A percentile compares a stretch with the other conserved stretches of the same genome.
Conservation (phyloP, 2,888 invertebrate genomes). For the Trichacis sp. region DNA sequence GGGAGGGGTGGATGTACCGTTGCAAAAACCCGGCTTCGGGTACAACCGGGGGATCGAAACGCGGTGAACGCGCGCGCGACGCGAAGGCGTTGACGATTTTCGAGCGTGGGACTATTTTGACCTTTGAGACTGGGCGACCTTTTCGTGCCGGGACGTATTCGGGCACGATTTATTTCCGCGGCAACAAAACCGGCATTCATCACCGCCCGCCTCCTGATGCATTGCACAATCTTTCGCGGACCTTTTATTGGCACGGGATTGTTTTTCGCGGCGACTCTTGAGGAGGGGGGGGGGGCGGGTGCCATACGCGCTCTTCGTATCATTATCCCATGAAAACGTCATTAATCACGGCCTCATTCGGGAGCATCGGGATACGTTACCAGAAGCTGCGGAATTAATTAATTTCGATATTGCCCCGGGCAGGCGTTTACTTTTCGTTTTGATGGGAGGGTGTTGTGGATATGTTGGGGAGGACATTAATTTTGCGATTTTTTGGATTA, state of each 20-base stretch:
- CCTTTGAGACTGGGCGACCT: slow-evolving; percentile 20
- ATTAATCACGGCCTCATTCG: slow-evolving; percentile 39
- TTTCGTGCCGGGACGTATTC: neutral
- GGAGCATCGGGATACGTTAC: slow-evolving; percentile 32
- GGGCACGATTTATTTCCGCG: slow-evolving; percentile 1
- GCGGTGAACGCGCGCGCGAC: slow-evolving; percentile 34
- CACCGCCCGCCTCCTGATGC: neutral
- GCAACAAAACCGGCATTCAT: neutral
- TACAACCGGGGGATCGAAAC: neutral
- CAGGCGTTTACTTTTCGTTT: neutral
- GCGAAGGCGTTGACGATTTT: slow-evolving; percentile 41
- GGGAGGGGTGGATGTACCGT: slow-evolving; percentile 49
- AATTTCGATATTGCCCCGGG: neutral
- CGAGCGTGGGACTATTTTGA: slow-evolving; percentile 42
- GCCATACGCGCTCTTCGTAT: slow-evolving; percentile 26
- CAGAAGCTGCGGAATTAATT: slow-evolving; percentile 22
- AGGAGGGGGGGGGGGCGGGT: no score
- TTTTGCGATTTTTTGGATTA: no score
- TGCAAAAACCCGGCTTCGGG: slow-evolving; percentile 33
- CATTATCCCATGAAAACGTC: slow-evolving; percentile 39
- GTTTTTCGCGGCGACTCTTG: neutral
- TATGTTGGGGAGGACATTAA: no score
- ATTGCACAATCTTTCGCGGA: neutral
- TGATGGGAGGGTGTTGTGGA: neutral
- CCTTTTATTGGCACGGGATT: neutral